Evolutionary conservation across 2,113 vertebrate species (phyloP), one percentile per base, ranked within the genome.

Genomic region (Carassius carassius): DNA sequence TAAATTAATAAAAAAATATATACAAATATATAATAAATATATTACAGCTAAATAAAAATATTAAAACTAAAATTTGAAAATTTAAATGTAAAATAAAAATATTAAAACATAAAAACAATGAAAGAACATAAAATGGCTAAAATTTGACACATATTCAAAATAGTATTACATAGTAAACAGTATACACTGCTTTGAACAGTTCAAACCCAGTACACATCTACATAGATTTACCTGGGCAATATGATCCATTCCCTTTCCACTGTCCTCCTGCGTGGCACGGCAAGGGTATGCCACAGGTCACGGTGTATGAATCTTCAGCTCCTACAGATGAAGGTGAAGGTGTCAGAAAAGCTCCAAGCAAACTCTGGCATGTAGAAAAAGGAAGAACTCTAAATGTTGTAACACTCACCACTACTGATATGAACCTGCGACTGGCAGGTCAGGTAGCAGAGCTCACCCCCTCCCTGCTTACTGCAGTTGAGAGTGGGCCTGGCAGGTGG

Each of bases 361-460:
- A 51, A 65, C 32, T 19, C 49, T 14, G 10, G 72, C 16, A 63
- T 70, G 75, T 19, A 73, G 9, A 58, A 23, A 74, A 44, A 51
- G 84, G 89, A 87, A 92, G 87, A 69, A 87, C 90, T 88, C 6
- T 29, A 21, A 62, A 49, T 51, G 5, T 47, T 19, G 0, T 25
- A 51, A 10, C 51, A 95, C 97, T 97, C 94, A 99, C 98, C 98
- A 89, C 96, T 95, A 89, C 93, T 95, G 72, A 98, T 94, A 82
- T 95, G 96, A 91, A 96, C 93, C 93, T 96, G 96, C 0, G 96
- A 96, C 90, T 94, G 95, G 91, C 97, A 99, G 88, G 93, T 97
- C 89, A 99, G 93, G 92, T 96, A 96, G 92, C 98, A 99, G 88
- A 92, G 95, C 85, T 99, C 96, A 11, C 93, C 95, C 92, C 97